These are phyloP conservation scores for Maccullochella peelii DNA, from an alignment of 2,113 vertebrate species.

Conservation along the genomic window DNA sequence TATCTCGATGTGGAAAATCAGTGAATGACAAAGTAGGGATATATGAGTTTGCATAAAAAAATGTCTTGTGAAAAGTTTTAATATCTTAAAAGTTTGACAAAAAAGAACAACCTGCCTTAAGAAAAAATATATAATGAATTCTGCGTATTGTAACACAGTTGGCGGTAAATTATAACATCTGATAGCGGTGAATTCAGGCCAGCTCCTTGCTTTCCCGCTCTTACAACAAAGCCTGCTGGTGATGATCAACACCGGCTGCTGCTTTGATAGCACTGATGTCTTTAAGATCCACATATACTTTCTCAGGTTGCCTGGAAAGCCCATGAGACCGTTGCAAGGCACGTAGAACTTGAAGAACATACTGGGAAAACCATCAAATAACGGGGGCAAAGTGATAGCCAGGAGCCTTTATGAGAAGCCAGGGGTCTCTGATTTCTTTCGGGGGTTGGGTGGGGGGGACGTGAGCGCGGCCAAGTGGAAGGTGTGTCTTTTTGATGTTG, in stretches of 20 bases:
- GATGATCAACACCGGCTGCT: background rate
- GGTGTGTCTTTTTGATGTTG: constrained; percentile 78
- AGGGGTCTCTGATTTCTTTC: constrained; percentile 55
- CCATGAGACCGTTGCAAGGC: background rate
- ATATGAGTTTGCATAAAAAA: background rate
- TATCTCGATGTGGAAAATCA: background rate
- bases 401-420: constrained; percentile 54
- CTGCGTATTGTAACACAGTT: constrained; percentile 20
- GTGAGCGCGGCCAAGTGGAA: constrained; percentile 61
- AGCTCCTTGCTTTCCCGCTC: constrained; percentile 10
- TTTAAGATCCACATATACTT: constrained; percentile 20
- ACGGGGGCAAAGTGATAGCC: constrained; percentile 49
- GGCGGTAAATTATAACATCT: constrained; percentile 27
- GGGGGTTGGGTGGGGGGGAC: too few species aligned
- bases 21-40: background rate
- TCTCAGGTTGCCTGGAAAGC: constrained; percentile 46
- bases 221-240: constrained; percentile 28
- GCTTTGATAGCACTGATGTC: constrained; percentile 47
- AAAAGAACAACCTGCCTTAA: constrained; percentile 7
- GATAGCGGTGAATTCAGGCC: constrained; percentile 30
- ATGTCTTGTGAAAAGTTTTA: background rate
- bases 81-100: background rate
- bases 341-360: constrained; percentile 34
- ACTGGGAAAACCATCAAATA: constrained; percentile 58
- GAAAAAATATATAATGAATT: background rate